Evolutionary conservation across 92 coral and sea anemone genomes (phyloP), one percentile per base, ranked within the genome.

Genomic region (Zoanthus sansibaricus): DNA sequence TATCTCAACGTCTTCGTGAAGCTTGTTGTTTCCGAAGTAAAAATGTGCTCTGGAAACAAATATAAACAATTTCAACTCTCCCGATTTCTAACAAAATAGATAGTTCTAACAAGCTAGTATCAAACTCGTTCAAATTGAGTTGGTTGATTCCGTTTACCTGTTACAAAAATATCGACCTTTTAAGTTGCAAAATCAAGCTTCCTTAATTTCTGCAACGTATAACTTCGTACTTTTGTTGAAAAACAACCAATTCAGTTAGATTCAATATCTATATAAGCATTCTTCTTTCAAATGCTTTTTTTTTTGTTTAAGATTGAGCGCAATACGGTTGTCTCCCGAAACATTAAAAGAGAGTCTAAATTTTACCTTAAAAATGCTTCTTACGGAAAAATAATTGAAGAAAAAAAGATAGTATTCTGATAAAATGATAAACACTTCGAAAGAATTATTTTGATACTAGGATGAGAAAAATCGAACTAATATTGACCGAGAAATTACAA

Each of bases 171-270:
- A 68, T 68, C 72, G 72, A 67, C 8, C 72, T 67, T 67, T 67
- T 67, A 67, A 67, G 72, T 67, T 67, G 72, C 72, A 11, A 69
- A 69, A 69, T 69, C 44, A 69, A 69, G 42, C 73, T 69, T 69
- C 73, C 73, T 20, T 69, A 20, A 69, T 42, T 69, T 31, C 73
- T 69, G 46, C 21, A 69, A 69, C 73, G 25, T 69, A 64, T 64
- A 69, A 69, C 1, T 42, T 69, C 47, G 8, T 25, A 69, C 13
- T 69, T 42, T 69, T 69, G 32, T 0, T n/a, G 31, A 15, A 69
- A 30, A 69, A 69, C 73, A 69, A 69, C 73, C 73, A 69, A 20
- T 69, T 69, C 44, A 69, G 73, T 69, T 69, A 14, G 73, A 69
- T 69, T 69, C 47, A 69, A 42, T 69, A 69, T 31, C 30, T 69